Conservation (phyloP, 1,140 invertebrate species). For the Brachionus sp. region DNA sequence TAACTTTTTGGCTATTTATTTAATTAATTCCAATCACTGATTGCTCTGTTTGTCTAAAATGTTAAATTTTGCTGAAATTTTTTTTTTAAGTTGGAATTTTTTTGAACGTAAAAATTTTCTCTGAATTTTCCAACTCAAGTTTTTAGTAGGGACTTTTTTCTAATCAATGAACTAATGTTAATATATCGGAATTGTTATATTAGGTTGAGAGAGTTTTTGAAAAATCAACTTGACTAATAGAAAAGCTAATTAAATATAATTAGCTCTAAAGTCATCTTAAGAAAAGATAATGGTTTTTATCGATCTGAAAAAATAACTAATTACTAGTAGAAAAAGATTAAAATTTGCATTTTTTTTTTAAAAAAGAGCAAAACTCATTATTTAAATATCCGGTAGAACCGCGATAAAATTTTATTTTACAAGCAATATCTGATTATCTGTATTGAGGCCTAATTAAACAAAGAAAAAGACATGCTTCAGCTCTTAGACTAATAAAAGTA, state of each 20-base stretch:
- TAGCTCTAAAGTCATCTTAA: constrained; percentile 7
- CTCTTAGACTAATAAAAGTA: not conserved
- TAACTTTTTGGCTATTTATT: no score
- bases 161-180: not conserved
- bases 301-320: not conserved
- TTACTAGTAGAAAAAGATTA: not conserved
- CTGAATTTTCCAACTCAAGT: not conserved
- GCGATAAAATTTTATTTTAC: not conserved
- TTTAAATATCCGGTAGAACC: constrained; percentile 29
- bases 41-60: no score
- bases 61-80: not conserved
- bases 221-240: not conserved
- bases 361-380: constrained; percentile 25
- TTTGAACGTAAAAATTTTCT: no score
- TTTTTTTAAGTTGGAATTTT: not conserved
- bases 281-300: not conserved
- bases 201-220: constrained; percentile 1
- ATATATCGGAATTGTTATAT: not conserved
- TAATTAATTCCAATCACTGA: no score
- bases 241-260: constrained; percentile 12
- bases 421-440: not conserved
- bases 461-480: not conserved
- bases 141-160: not conserved
- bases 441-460: not conserved
- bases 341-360: constrained; percentile 8